phyloP scores from a whole-genome alignment of 1,140 invertebrate species.

The Zaprionus ornatus region DNA sequence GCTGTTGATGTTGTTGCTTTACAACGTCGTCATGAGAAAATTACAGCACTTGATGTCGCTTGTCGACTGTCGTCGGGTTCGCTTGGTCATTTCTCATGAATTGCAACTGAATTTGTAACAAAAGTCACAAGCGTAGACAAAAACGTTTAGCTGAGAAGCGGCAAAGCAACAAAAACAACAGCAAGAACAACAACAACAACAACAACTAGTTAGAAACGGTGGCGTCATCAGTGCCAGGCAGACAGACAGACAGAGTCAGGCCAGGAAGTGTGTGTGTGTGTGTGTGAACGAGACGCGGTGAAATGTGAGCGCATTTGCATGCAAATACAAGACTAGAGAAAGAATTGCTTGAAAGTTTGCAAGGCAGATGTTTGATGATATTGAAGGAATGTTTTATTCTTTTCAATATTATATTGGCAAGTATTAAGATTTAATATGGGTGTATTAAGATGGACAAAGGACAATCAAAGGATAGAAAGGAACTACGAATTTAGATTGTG shows the following conservation, averaged over 20 bases:
- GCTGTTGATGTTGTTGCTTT: conserved; percentile 21
- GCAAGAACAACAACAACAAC: conserved; percentile 33
- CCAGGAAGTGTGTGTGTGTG: conserved; percentile 22
- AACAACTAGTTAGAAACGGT: conserved; percentile 57
- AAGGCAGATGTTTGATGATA: not conserved
- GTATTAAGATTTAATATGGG: too few species aligned
- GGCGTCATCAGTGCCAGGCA: conserved; percentile 46
- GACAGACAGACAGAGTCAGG: not conserved
- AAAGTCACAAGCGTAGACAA: conserved; percentile 47
- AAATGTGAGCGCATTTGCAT: conserved; percentile 7
- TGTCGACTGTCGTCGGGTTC: not conserved
- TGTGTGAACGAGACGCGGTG: conserved; percentile 33
- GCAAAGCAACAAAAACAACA: conserved; percentile 14
- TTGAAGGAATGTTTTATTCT: not conserved
- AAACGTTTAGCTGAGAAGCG: conserved; percentile 24
- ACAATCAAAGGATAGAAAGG: too few species aligned
- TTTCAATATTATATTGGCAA: not conserved
- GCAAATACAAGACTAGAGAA: not conserved
- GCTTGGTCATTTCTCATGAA: conserved; percentile 65
- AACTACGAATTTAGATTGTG: too few species aligned
- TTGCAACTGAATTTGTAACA: conserved; percentile 77
- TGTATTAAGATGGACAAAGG: not conserved
- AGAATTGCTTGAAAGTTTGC: not conserved
- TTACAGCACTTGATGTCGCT: conserved; percentile 65
- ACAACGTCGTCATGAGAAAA: conserved; percentile 66